Conservation (phyloP, 2,113 vertebrate species). For the Vulpes ferrilata region DNA sequence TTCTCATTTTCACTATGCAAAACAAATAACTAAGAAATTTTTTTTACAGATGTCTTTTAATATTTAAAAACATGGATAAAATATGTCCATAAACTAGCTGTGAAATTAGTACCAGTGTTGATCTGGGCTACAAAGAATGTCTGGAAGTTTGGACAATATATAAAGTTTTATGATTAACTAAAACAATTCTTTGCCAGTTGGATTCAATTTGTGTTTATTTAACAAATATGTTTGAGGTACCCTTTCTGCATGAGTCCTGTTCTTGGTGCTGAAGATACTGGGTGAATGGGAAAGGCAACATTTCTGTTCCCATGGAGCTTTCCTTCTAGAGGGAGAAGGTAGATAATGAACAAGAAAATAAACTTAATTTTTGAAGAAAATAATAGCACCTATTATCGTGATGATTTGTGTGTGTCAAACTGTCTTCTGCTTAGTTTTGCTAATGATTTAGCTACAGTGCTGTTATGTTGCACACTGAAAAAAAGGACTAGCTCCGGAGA, state of each 20-base stretch:
- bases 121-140: not conserved
- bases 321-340: not conserved
- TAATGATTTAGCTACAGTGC: not conserved
- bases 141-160: not conserved
- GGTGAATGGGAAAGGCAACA: not conserved
- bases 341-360: not conserved
- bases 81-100: not conserved
- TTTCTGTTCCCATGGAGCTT: slow-evolving; percentile 15
- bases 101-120: not conserved
- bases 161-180: not conserved
- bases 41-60: not conserved
- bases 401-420: not conserved
- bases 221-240: not conserved
- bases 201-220: slow-evolving; percentile 1
- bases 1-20: slow-evolving; percentile 35
- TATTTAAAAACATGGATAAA: slow-evolving; percentile 22
- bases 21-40: slow-evolving; percentile 8
- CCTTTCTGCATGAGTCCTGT: not conserved
- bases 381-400: not conserved
- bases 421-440: slow-evolving; percentile 32
- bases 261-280: not conserved
- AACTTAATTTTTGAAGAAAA: slow-evolving; percentile 8
- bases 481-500: not conserved
- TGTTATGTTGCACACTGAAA: not conserved
- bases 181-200: not conserved